These are phyloP conservation scores for Rhodophaea formosa DNA, from an alignment of 2,888 invertebrate species.

Conservation along the genomic window DNA sequence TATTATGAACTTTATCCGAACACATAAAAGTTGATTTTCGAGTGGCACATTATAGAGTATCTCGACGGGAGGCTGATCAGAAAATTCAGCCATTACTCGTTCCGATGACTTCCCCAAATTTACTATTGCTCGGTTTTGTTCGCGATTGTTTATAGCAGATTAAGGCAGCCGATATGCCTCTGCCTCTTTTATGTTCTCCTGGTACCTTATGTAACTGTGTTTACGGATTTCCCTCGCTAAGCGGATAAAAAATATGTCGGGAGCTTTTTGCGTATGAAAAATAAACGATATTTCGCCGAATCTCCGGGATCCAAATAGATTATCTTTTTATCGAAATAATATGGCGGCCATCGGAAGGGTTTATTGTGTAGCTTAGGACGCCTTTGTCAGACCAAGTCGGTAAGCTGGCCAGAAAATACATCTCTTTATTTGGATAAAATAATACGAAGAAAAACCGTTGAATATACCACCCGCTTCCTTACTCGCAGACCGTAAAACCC, in stretches of 20 bases:
- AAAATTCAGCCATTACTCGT: constrained; percentile 59
- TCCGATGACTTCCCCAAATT: constrained; percentile 62
- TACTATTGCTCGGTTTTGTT: constrained; percentile 61
- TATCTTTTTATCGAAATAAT: constrained; percentile 46
- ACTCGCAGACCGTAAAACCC: too few relatives aligned
- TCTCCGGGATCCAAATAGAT: constrained; percentile 33
- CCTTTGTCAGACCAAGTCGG: constrained; percentile 3
- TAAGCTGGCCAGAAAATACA: neutral
- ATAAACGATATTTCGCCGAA: constrained; percentile 42
- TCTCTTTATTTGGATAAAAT: neutral
- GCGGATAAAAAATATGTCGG: constrained; percentile 58
- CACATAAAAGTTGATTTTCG: constrained; percentile 13
- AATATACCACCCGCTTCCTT: too few relatives aligned
- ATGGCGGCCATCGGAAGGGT: constrained; percentile 18
- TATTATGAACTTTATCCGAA: neutral
- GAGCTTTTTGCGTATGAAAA: constrained; percentile 48
- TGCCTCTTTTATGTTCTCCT: constrained; percentile 48
- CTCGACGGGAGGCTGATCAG: constrained; percentile 35
- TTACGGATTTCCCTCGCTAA: constrained; percentile 52
- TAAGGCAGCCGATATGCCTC: constrained; percentile 54
- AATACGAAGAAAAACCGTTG: too few relatives aligned
- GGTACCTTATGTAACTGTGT: constrained; percentile 46
- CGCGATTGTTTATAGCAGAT: constrained; percentile 67
- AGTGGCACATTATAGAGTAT: constrained; percentile 17
- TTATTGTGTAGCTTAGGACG: neutral